A percentile compares a stretch with the other conserved stretches of the same genome.
These are phyloP conservation scores for Spinibarbus caldwelli DNA, from an alignment of 2,797 vertebrate genomes.

Conservation along the genomic window DNA sequence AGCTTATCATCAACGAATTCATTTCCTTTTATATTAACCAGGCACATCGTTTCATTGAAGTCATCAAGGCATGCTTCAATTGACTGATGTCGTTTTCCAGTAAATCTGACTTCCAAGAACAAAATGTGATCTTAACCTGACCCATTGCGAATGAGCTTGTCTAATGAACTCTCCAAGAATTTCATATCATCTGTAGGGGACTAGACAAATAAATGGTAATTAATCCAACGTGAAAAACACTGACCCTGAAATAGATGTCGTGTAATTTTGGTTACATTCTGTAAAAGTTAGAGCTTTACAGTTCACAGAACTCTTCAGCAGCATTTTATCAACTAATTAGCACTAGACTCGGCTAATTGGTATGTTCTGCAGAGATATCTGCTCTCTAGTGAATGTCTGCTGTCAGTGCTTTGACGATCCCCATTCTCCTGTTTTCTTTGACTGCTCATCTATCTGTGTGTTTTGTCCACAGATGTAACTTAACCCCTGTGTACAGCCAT, in stretches of 20 bases:
- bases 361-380: slow-evolving; percentile 5
- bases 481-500: slow-evolving; percentile 24
- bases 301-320: neutral
- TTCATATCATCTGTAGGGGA: neutral
- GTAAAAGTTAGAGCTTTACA: slow-evolving; percentile 4
- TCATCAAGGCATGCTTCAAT: neutral
- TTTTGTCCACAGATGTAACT: slow-evolving; percentile 19
- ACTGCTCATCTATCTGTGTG: slow-evolving; percentile 46
- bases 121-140: neutral
- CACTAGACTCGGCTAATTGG: slow-evolving; percentile 25
- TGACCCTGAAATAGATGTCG: neutral
- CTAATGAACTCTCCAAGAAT: neutral
- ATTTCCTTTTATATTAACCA: neutral
- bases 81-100: neutral
- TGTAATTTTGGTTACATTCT: neutral
- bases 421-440: slow-evolving; percentile 42
- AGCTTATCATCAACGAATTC: neutral
- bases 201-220: neutral
- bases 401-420: slow-evolving; percentile 43
- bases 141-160: neutral
- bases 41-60: neutral
- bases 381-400: slow-evolving; percentile 28
- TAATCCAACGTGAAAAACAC: neutral
- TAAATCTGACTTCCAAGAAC: neutral
- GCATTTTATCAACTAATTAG: slow-evolving; percentile 34